Evolutionary conservation across 2,888 invertebrate species (phyloP).

Genomic region (Torymus texanus): DNA sequence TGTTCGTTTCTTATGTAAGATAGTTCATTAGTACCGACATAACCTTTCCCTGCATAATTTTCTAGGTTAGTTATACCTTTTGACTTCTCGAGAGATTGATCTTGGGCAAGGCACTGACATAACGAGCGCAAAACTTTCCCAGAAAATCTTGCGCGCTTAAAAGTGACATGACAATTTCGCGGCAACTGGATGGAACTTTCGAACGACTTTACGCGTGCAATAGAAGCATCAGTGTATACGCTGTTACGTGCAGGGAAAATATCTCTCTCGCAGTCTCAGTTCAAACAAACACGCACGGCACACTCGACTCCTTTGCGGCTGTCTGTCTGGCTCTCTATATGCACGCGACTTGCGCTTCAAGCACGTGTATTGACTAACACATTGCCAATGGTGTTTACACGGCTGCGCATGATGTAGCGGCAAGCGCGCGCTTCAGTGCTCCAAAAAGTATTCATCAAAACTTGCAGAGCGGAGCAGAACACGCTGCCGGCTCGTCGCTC

Average conservation of each 20-base stretch:
- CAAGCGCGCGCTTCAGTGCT: background rate
- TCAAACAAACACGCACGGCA: slow-evolving; percentile 16
- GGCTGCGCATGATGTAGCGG: slow-evolving; percentile 22
- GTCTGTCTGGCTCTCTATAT: background rate
- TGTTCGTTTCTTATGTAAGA: slow-evolving; percentile 39
- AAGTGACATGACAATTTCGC: slow-evolving; percentile 62
- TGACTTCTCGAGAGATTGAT: slow-evolving; percentile 81
- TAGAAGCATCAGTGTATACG: slow-evolving; percentile 6
- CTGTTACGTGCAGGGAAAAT: slow-evolving; percentile 1
- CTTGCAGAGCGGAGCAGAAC: too few relatives aligned
- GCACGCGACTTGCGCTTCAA: background rate
- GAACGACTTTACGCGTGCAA: slow-evolving; percentile 13
- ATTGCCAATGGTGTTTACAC: slow-evolving; percentile 14
- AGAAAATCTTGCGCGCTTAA: slow-evolving; percentile 66
- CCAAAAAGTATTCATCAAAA: background rate
- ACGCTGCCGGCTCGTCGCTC: too few relatives aligned
- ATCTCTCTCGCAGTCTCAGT: slow-evolving; percentile 31
- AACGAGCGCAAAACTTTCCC: slow-evolving; percentile 66
- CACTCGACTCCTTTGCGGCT: too few relatives aligned
- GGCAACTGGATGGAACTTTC: background rate
- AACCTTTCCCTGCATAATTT: slow-evolving; percentile 52
- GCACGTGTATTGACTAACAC: slow-evolving; percentile 37
- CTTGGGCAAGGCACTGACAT: slow-evolving; percentile 65
- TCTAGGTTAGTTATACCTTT: slow-evolving; percentile 79
- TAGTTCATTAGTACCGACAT: slow-evolving; percentile 45